phyloP scores from a whole-genome alignment of 2,888 invertebrate species.

The Torymus aiolomorphi region DNA sequence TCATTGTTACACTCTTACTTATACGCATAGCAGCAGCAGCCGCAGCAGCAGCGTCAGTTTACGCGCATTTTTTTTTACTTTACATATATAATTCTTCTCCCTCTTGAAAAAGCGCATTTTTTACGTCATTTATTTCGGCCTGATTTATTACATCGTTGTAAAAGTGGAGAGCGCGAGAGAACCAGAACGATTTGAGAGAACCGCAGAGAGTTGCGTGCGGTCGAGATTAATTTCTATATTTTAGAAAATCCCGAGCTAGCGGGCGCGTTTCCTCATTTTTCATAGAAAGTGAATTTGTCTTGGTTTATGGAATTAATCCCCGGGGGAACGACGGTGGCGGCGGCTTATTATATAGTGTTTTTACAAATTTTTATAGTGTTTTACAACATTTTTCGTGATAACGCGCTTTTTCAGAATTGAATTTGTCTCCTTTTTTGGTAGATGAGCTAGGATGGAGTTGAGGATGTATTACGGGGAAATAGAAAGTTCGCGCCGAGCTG shows the following conservation, averaged over 20 bases:
- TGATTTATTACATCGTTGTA: slow-evolving; percentile 20
- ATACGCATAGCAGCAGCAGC: no score
- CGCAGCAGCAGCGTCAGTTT: no score
- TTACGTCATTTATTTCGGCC: neutral
- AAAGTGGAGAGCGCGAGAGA: neutral
- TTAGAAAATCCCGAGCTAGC: neutral
- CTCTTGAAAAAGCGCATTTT: no score
- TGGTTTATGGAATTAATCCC: neutral
- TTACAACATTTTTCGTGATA: no score
- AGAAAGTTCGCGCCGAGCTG: no score
- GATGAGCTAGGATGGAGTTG: no score
- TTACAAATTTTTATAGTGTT: neutral
- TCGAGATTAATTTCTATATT: slow-evolving; percentile 24
- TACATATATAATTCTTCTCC: neutral
- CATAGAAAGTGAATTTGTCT: slow-evolving; percentile 9
- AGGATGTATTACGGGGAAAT: no score
- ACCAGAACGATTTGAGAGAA: neutral
- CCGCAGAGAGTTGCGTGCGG: neutral
- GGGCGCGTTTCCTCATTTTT: slow-evolving; percentile 14
- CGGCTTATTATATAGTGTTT: no score
- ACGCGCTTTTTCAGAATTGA: no score
- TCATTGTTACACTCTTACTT: slow-evolving; percentile 4
- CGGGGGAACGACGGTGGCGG: no score
- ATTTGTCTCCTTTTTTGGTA: no score
- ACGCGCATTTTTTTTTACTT: neutral